Evolutionary conservation across 2,888 invertebrate species (phyloP), one percentile per base, ranked within the genome.

Genomic region (Entomobrya multifasciata): DNA sequence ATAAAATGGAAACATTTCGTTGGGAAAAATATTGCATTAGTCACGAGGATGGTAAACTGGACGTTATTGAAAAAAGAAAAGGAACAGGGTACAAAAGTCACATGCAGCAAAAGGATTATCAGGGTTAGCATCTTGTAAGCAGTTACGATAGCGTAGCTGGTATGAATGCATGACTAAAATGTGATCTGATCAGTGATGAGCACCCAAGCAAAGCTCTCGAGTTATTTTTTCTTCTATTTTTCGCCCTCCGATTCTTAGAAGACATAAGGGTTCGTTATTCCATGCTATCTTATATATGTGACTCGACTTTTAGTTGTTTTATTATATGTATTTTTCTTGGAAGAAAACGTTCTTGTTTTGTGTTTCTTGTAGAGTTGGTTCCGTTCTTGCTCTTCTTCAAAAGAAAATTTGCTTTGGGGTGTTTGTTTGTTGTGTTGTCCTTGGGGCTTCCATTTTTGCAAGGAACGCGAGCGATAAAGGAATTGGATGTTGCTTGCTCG

Each of bases 381-480:
- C 15, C 60, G 30, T 36, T 15, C 36, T 65, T 36, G 2, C 15
- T 57, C 5, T 22, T 67, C 67, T 67, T 67, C 67, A 67, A 67
- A 67, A 44, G 44, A 67, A 67, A 44, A 30, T 62, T 25, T 62
- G 13, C 41, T 67, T 44, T 15, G 3, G n/a, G 17, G 44, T 44
- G 44, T 67, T 67, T 67, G 22, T 15, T 67, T 15, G 67, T 47
- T 67, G 67, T 70, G 15, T 57, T 70, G 78, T 78, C 78, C 78
- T 78, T 78, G 78, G 78, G 74, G 82, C 41, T 76, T n/a, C n/a
- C n/a, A n/a, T n/a, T 74, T 74, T 44, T 57, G 57, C 49, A 77
- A 70, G 30, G 55, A 41, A 80, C 10, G 36, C n/a, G n/a, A 65
- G 36, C 15, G 44, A 6, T 13, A 47, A 44, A 67, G 20, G 44